Evolutionary conservation across 2,797 vertebrate species (phyloP).

Genomic region (Myotis planiceps): DNA sequence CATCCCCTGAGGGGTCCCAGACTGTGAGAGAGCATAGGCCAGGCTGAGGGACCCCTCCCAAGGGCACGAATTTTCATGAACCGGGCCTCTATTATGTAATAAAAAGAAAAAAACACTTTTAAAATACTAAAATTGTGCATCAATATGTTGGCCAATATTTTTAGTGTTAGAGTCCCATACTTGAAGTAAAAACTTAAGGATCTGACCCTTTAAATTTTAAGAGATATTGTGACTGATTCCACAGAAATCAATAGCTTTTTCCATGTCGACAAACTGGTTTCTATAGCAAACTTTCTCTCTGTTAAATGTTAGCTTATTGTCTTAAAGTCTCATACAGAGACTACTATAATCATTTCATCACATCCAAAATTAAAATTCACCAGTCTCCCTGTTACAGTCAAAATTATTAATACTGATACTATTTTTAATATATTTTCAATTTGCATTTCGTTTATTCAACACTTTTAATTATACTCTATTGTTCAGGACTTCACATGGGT

Average conservation of each 20-base stretch:
- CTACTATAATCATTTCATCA: conserved; percentile 42
- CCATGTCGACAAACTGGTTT: not conserved
- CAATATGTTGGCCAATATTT: not conserved
- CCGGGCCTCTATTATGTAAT: not conserved
- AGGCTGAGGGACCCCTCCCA: too few species aligned
- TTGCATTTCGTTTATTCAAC: conserved; percentile 76
- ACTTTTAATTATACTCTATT: conserved; percentile 64
- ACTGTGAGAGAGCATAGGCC: too few species aligned
- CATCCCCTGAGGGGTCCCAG: too few species aligned
- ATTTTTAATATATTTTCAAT: conserved; percentile 65
- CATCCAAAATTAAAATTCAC: conserved; percentile 52
- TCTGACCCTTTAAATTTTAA: not conserved
- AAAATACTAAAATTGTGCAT: not conserved
- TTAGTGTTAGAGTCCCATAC: not conserved
- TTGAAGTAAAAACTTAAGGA: not conserved
- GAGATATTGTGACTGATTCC: not conserved
- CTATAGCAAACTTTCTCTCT: not conserved
- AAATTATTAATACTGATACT: conserved; percentile 63
- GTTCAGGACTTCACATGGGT: conserved; percentile 51
- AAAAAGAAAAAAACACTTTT: not conserved
- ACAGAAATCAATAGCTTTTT: not conserved
- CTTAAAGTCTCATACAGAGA: not conserved
- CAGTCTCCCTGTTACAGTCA: conserved; percentile 30
- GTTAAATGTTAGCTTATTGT: conserved; percentile 22
- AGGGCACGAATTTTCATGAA: too few species aligned